Percentiles rank a stretch among this genome's conserved stretches.
Evolutionary conservation across 2,113 vertebrate species (phyloP).

Genomic region (Emydocephalus ijimae): DNA sequence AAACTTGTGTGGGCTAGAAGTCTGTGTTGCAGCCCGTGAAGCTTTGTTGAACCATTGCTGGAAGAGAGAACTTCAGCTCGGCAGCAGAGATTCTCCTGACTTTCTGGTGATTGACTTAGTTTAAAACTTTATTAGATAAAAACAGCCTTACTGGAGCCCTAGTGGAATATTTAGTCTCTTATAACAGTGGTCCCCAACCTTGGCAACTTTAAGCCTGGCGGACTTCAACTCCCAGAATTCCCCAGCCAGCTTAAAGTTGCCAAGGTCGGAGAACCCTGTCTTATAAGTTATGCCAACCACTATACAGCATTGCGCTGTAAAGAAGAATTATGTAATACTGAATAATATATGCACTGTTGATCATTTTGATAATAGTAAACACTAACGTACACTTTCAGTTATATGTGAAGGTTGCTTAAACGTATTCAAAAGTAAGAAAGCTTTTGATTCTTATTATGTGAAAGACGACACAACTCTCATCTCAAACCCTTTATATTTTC

Average conservation of each 20-base stretch:
- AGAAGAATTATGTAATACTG: not conserved
- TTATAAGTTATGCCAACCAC: not conserved
- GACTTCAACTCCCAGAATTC: too few relatives aligned
- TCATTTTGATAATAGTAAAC: not conserved
- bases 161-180: not conserved
- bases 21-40: not conserved
- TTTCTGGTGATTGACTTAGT: not conserved
- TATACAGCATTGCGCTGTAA: not conserved
- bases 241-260: too few relatives aligned
- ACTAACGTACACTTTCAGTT: not conserved
- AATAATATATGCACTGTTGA: not conserved
- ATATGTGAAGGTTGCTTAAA: not conserved
- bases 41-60: too few relatives aligned
- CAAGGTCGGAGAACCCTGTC: not conserved
- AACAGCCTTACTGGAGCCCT: not conserved
- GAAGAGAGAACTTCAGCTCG: not conserved
- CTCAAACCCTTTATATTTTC: not conserved
- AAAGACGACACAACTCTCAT: not conserved
- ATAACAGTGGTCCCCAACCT: too few relatives aligned
- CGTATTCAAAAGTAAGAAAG: not conserved
- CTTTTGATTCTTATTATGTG: not conserved
- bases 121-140: not conserved
- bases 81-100: not conserved
- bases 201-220: too few relatives aligned
- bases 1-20: not conserved